Percentiles rank a stretch among this genome's conserved stretches.
phyloP scores from a whole-genome alignment of 1,140 invertebrate genomes.

The Drosophila grimshawi region DNA sequence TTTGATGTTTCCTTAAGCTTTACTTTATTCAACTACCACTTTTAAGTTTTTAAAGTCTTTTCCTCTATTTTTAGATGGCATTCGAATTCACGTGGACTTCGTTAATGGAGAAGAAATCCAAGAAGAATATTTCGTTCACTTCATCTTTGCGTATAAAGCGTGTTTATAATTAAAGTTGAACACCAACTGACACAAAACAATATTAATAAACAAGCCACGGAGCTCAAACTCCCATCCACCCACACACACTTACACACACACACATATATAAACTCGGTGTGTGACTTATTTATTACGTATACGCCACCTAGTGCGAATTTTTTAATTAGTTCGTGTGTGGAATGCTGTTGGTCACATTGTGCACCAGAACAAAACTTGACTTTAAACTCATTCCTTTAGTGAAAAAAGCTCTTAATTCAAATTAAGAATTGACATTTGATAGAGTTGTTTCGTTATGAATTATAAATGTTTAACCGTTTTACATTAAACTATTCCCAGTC shows the following conservation, averaged over 20 bases:
- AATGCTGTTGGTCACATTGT: conserved; percentile 36
- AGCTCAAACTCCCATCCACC: too few relatives aligned
- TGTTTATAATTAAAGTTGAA: conserved; percentile 23
- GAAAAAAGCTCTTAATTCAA: not conserved
- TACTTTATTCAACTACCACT: too few relatives aligned
- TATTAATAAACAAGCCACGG: too few relatives aligned
- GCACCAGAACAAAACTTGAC: conserved; percentile 31
- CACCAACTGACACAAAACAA: not conserved
- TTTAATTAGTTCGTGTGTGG: conserved; percentile 33
- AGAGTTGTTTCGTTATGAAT: too few relatives aligned
- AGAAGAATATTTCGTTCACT: conserved; percentile 20
- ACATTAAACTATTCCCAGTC: too few relatives aligned
- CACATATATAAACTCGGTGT: not conserved
- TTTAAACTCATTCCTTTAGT: not conserved
- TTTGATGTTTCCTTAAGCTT: too few relatives aligned
- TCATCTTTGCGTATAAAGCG: conserved; percentile 19
- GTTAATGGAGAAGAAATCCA: not conserved
- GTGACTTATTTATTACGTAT: conserved; percentile 45
- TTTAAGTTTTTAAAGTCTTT: too few relatives aligned
- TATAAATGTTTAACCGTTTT: too few relatives aligned
- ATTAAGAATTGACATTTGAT: not conserved
- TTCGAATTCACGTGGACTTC: not conserved
- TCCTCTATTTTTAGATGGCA: too few relatives aligned
- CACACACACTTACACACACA: conserved; percentile 8
- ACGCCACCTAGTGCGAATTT: conserved; percentile 29